Evolutionary conservation across 2,888 invertebrate genomes (phyloP).

Genomic region (Fragum fragum): DNA sequence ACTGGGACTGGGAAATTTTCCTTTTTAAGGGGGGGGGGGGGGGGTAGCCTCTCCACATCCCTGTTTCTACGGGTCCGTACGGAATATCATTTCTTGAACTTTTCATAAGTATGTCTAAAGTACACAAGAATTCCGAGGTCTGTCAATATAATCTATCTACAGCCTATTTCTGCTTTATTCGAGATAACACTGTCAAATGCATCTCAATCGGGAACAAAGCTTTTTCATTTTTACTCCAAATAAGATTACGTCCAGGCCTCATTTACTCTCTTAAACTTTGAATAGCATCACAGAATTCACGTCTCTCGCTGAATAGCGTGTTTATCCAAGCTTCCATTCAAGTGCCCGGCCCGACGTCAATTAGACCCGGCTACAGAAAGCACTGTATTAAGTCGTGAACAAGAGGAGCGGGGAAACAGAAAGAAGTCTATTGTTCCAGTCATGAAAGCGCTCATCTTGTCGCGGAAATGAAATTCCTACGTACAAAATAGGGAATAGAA

Average conservation of each 20-base stretch:
- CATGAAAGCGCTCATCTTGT: slow-evolving; percentile 64
- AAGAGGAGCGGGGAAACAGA: slow-evolving; percentile 47
- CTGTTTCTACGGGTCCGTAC: no score
- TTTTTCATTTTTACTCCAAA: slow-evolving; percentile 68
- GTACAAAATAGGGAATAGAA: slow-evolving; percentile 62
- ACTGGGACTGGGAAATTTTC: no score
- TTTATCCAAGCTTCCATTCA: slow-evolving; percentile 55
- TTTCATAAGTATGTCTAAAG: no score
- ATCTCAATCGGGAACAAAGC: slow-evolving; percentile 61
- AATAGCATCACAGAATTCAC: slow-evolving; percentile 34
- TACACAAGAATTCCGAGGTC: no score
- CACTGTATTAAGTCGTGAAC: slow-evolving; percentile 55
- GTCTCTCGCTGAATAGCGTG: slow-evolving; percentile 46
- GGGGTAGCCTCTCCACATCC: no score
- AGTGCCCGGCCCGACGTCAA: slow-evolving; percentile 58
- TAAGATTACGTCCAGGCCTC: slow-evolving; percentile 58
- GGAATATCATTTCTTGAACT: no score
- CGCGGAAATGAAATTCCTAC: slow-evolving; percentile 69
- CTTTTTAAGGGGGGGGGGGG: no score
- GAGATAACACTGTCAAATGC: slow-evolving; percentile 65
- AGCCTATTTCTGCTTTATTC: slow-evolving; percentile 25
- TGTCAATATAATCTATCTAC: not conserved
- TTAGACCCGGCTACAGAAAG: slow-evolving; percentile 60
- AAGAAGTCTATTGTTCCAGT: slow-evolving; percentile 57
- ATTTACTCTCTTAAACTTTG: slow-evolving; percentile 46